Base-by-base conservation (phyloP, 2,113 vertebrate genomes). In the Puffinus mauretanicus region DNA sequence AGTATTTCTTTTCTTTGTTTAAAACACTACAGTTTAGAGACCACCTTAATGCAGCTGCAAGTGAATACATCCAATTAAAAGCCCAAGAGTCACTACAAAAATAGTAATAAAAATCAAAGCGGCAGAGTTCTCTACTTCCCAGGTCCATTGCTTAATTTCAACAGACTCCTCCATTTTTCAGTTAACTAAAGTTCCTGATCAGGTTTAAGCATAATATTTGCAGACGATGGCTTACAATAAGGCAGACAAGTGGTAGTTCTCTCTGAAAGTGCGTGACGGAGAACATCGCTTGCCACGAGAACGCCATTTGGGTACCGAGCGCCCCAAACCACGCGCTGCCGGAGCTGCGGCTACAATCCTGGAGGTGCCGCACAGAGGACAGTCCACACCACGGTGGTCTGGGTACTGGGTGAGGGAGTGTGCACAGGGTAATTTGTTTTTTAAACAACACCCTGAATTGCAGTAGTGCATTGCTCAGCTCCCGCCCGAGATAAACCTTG, bases 391-490 rank as follows among this genome's bases (percentile, higher is more conserved):
- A 24, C 0, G 6, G 58, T 4, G 38, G 38, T 27, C 55, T 38
- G 66, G 70, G 61, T 6, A 8, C 5, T 2, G 21, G 38, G 24
- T 2, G 30, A 32, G 57, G 26, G 69, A 55, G 65, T 0, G 16
- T 0, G 1, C 71, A 47, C 29, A 20, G 60, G 26, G 52, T 4
- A 8, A 25, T 16, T 11, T 61, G 52, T 5, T 57, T 65, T 82
- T 84, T 26, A 86, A 67, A 7, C 67, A 71, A 2, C 16, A 19
- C 29, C 55, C 65, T 21, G 34, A 70, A 18, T 2, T 8, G 57
- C 65, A 17, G 40, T 4, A 36, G 29, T 4, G 58, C 46, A 55
- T n/a, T 0, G 0, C 81, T 67, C 1, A 0, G 66, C 55, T 51
- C 44, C 88, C 52, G 42, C 40, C 44, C 0, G 0, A 26, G 30